Conservation (phyloP, 2,797 vertebrate genomes). For the Protosalanx chinensis region DNA sequence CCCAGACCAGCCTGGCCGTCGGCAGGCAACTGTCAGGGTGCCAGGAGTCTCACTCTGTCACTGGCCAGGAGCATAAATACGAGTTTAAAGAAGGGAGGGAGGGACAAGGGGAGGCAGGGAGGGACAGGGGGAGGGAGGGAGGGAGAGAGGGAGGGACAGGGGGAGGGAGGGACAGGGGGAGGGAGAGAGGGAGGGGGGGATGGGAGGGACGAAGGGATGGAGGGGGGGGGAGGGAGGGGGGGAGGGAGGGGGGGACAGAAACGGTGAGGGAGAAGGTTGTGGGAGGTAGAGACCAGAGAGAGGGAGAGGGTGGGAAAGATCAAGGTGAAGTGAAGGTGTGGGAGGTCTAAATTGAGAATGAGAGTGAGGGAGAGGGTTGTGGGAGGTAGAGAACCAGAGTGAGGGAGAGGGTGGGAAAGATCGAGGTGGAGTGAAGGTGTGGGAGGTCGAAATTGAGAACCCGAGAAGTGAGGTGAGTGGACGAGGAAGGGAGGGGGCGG, state of each 20-base stretch:
- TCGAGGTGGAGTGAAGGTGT: not conserved
- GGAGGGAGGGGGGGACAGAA: too few relatives aligned
- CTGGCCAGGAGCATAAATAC: conserved; percentile 20
- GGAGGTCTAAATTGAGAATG: not conserved
- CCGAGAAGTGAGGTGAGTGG: not conserved
- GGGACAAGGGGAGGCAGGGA: conserved; percentile 11
- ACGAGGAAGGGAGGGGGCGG: not conserved
- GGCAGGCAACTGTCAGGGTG: conserved; percentile 40
- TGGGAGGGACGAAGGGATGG: too few relatives aligned
- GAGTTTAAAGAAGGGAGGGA: conserved; percentile 5
- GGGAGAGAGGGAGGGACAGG: not conserved
- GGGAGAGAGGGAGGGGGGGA: not conserved
- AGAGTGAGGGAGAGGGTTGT: not conserved
- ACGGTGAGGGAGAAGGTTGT: not conserved
- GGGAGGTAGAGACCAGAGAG: conserved; percentile 13
- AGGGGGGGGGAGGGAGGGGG: too few relatives aligned
- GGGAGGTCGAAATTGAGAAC: not conserved
- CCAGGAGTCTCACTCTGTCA: conserved; percentile 51
- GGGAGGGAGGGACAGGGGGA: not conserved
- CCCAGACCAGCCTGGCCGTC: conserved; percentile 42
- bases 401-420: not conserved
- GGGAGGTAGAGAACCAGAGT: conserved; percentile 12
- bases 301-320: not conserved
- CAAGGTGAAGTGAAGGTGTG: not conserved
- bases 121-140: conserved; percentile 2